phyloP scores from a whole-genome alignment of 2,113 vertebrate species.

The Peromyscus polionotus region DNA sequence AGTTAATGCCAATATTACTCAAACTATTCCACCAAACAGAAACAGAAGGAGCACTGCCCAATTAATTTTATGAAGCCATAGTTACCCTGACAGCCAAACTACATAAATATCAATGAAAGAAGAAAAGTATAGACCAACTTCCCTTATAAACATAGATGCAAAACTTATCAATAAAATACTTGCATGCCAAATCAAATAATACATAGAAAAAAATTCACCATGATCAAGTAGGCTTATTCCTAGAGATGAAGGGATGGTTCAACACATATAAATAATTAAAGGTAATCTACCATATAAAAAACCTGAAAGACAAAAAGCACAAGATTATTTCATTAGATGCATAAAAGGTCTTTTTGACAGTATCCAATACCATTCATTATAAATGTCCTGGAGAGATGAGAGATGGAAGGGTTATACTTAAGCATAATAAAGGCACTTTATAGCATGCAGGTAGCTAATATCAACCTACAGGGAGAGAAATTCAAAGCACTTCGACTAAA shows the following conservation, averaged over 20 bases:
- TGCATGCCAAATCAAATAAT: background rate
- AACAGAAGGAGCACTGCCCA: background rate
- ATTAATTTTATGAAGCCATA: background rate
- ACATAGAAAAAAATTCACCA: background rate
- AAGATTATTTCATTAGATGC: background rate
- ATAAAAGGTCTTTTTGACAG: background rate
- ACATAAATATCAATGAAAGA: background rate
- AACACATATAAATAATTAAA: background rate
- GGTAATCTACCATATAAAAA: background rate
- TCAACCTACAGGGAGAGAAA: no score
- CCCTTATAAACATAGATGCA: background rate
- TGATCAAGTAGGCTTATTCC: background rate
- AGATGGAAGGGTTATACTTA: no score
- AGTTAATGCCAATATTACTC: background rate
- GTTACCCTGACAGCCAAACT: background rate
- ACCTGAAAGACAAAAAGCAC: background rate
- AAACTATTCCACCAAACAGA: background rate
- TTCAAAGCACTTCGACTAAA: no score
- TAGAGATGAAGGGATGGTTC: background rate
- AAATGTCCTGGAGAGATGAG: background rate
- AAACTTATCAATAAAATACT: background rate
- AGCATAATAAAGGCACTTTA: no score
- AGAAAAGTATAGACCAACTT: background rate
- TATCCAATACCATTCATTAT: background rate
- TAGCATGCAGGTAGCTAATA: no score